Evolutionary conservation across 2,888 invertebrate species (phyloP).

Genomic region (Cephus spinipes): DNA sequence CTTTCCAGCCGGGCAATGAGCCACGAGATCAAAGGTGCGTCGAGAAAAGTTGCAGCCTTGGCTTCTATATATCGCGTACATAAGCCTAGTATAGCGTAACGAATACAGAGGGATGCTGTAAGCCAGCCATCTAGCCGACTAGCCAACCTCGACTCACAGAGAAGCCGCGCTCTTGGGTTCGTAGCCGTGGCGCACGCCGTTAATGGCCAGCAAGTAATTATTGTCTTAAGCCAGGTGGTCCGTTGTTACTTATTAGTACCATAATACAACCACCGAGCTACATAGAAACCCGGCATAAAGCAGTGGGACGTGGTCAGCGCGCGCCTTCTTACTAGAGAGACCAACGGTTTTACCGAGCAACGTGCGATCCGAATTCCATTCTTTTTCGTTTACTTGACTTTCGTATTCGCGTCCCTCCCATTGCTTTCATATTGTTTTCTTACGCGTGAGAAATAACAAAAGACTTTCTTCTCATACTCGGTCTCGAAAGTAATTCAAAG

Average conservation of each 20-base stretch:
- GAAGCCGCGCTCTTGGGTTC: slow-evolving; percentile 26
- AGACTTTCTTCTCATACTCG: too few species aligned
- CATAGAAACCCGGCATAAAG: slow-evolving; percentile 16
- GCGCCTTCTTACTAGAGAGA: neutral
- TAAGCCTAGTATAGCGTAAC: neutral
- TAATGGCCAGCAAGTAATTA: slow-evolving; percentile 57
- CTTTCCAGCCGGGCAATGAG: neutral
- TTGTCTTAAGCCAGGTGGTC: slow-evolving; percentile 60
- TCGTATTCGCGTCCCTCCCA: slow-evolving; percentile 24
- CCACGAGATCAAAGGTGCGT: slow-evolving; percentile 7
- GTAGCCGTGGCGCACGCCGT: slow-evolving; percentile 44
- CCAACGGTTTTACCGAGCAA: neutral
- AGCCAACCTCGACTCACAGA: slow-evolving; percentile 22
- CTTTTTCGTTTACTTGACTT: slow-evolving; percentile 20
- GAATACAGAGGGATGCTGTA: neutral
- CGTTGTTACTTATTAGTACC: slow-evolving; percentile 52
- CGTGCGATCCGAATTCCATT: slow-evolving; percentile 21
- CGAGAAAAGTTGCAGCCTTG: slow-evolving; percentile 2
- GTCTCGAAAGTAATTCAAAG: too few species aligned
- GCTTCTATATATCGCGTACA: neutral
- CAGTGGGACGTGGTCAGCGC: neutral
- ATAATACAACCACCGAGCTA: slow-evolving; percentile 29
- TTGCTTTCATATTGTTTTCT: too few species aligned
- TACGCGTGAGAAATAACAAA: too few species aligned
- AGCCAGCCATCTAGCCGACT: neutral